A percentile compares a stretch with the other conserved stretches of the same genome.
phyloP scores from a whole-genome alignment of 2,113 vertebrate genomes.

The Forbesichthys agassizii region DNA sequence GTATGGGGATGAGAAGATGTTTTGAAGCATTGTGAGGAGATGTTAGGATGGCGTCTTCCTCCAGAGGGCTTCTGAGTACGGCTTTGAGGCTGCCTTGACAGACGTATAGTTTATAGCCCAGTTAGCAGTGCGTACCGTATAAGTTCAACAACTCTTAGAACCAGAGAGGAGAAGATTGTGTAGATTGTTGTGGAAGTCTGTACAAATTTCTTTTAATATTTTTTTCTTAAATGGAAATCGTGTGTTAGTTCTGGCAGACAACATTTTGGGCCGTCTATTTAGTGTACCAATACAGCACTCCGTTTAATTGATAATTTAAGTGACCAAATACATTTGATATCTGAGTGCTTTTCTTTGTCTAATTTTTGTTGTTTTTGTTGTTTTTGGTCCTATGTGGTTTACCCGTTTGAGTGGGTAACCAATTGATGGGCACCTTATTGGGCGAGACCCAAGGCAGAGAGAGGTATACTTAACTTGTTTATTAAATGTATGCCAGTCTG shows the following conservation, averaged over 20 bases:
- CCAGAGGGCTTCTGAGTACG: constrained; percentile 23
- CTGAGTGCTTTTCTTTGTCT: not conserved
- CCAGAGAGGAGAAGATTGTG: constrained; percentile 21
- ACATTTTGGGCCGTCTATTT: not conserved
- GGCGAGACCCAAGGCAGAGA: too few relatives aligned
- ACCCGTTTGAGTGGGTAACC: too few relatives aligned
- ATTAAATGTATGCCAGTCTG: too few relatives aligned
- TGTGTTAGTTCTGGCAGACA: not conserved
- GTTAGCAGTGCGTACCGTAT: constrained; percentile 22
- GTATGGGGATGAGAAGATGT: constrained; percentile 31
- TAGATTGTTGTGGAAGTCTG: not conserved
- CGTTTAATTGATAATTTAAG: constrained; percentile 16
- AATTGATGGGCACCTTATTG: too few relatives aligned
- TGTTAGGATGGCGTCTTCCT: constrained; percentile 46
- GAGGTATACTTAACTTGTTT: too few relatives aligned
- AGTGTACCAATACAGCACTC: not conserved
- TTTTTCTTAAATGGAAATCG: not conserved
- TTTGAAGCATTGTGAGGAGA: constrained; percentile 46
- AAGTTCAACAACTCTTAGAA: constrained; percentile 21
- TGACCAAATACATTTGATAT: constrained; percentile 32
- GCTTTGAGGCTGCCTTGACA: constrained; percentile 34
- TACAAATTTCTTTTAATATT: not conserved
- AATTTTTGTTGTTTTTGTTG: not conserved
- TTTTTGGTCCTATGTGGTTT: not conserved
- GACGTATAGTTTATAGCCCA: constrained; percentile 30